Conservation (phyloP, 2,113 vertebrate genomes). For the Gorsachius goisagi region DNA sequence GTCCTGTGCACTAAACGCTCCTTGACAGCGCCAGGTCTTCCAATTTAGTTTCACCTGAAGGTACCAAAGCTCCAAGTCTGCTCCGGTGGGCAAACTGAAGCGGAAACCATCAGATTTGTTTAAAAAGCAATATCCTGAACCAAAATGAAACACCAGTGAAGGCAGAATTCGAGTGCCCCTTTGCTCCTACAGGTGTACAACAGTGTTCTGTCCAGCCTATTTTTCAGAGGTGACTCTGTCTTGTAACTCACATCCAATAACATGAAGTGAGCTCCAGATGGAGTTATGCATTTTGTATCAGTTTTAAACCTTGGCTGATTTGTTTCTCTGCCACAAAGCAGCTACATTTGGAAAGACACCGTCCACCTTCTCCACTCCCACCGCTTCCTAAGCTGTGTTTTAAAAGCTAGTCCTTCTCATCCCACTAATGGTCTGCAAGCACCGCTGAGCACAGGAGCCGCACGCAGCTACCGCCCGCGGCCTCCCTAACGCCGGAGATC, state of each 20-base stretch:
- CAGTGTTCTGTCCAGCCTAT: rapidly evolving
- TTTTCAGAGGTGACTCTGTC: neutral
- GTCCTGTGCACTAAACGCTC: rapidly evolving
- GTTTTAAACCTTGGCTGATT: neutral
- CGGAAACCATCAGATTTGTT: neutral
- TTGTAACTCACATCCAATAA: neutral
- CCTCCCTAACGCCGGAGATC: neutral
- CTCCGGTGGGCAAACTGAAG: neutral
- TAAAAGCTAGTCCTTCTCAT: too few species aligned
- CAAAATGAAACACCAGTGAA: neutral
- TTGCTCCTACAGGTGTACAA: neutral
- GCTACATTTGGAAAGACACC: rapidly evolving
- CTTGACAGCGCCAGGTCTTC: neutral
- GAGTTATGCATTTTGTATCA: neutral
- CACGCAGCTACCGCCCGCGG: rapidly evolving
- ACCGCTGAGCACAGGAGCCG: rapidly evolving
- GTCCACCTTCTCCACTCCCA: neutral
- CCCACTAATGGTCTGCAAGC: rapidly evolving
- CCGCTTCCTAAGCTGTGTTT: rapidly evolving
- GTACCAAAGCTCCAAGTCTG: neutral
- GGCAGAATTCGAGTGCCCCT: neutral
- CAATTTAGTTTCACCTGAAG: neutral
- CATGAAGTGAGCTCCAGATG: rapidly evolving
- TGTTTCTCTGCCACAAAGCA: neutral
- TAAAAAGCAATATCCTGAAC: neutral